Base-by-base conservation (phyloP, 2,797 vertebrate species). In the Pseudochaenichthys georgianus region DNA sequence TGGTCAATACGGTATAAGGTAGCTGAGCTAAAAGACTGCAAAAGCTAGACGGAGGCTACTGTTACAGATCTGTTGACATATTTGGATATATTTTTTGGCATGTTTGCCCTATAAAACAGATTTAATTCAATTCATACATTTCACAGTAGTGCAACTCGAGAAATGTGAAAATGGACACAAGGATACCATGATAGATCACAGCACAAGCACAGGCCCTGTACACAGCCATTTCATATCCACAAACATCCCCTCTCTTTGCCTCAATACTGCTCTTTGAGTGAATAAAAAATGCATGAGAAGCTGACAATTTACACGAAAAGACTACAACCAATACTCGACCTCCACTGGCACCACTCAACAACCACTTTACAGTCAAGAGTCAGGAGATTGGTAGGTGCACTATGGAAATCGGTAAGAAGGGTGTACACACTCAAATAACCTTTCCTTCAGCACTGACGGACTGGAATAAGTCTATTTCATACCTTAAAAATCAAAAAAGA, bases 241-340 rank as follows among this genome's bases (percentile, higher is more conserved):
- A 41, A 62, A n/a, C 61, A 67, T 45, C 53, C 34, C n/a, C 41
- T 57, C 48, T 19, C 58, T 66, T 69, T 72, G 54, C 62, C 38
- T 52, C 63, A 12, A 15, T 50, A 54, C 69, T 46, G 51, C 65
- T 69, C 34, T 46, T 46, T 68, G 17, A 50, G 46, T 70, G 47
- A 50, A 83, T 84, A 61, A 80, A 86, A 83, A 54, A 81, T 71
- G 59, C 38, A 82, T 64, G 54, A 84, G 77, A 73, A 63, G 68
- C 67, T 41, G 59, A 55, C 52, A 58, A 83, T 84, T 84, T 81
- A 70, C 64, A 84, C 38, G 3, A 78, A 79, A 69, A 82, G 23
- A 67, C 77, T 34, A 68, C 61, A 76, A 57, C 80, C 72, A 69
- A 70, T 75, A 73, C 74, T 77, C n/a, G 3, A 68, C 46, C 69